Base-by-base conservation (phyloP, 1,140 invertebrate genomes). In the Brachionus paranguensis region DNA sequence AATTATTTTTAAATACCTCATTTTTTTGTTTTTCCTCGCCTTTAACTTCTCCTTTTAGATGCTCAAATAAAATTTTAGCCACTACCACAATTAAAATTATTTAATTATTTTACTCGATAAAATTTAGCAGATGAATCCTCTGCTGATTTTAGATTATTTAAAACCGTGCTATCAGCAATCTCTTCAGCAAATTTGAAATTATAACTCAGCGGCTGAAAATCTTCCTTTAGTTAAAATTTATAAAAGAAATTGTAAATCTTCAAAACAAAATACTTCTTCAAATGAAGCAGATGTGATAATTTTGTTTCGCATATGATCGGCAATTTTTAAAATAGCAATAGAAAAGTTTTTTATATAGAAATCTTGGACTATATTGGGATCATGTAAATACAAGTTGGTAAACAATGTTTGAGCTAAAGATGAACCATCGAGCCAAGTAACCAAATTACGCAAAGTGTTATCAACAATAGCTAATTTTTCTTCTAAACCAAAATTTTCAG, bases 351-450 rank as follows among this genome's bases (percentile, higher is more conserved):
- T 94, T 43, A 98, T 89, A 43, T 92, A 91, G 87, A 93, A 93
- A 87, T 97, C 95, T 86, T 93, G 91, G 85, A 98, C 95, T 11
- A 92, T 89, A 86, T 93, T 91, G 6, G 96, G 95, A 86, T 96
- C 93, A 89, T 98, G 96, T 45, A 98, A 90, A 88, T 97, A 98
- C 37, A 98, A 91, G 90, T 98, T 98, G 10, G 95, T 98, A 87
- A 98, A 98, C 11, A 99, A 93, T 20, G 97, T 98, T 91, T 98
- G 96, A 37, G 95, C 96, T 85, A 98, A 91, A 12, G 96, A 98
- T 88, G 97, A 95, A 0, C 96, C 95, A 89, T 97, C 95, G 14
- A 97, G 88, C 95, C 95, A 97, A 0, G 95, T 95, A 8, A 68
- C 78, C 12, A 98, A 91, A 88, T 95, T 96, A 11, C 95, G 92